phyloP scores from a whole-genome alignment of 2,888 invertebrate genomes.

The Spodoptera littoralis region DNA sequence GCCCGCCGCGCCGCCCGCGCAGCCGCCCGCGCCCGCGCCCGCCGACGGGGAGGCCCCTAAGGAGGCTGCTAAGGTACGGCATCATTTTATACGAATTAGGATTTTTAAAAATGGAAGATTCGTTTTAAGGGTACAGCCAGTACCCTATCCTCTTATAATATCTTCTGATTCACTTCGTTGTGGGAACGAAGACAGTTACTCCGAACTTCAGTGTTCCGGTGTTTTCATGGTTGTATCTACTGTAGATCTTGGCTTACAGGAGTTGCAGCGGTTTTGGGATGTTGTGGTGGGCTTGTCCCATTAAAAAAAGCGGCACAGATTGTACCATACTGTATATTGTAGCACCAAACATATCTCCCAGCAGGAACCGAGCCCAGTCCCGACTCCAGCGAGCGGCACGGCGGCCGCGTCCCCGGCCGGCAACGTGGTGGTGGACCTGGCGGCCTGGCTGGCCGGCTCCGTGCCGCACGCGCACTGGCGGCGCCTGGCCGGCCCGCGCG shows the following conservation, averaged over 20 bases:
- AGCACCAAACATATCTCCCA: neutral
- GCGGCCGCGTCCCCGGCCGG: slow-evolving; percentile 67
- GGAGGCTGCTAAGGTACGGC: slow-evolving; percentile 69
- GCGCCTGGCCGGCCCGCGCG: slow-evolving; percentile 65
- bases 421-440: slow-evolving; percentile 85
- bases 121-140: too few species aligned
- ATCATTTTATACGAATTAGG: neutral
- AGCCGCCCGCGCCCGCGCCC: slow-evolving; percentile 54
- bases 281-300: too few species aligned
- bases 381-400: slow-evolving; percentile 60
- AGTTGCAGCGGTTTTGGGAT: too few species aligned
- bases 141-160: too few species aligned
- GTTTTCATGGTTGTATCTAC: too few species aligned
- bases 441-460: slow-evolving; percentile 84
- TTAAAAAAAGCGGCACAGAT: too few species aligned
- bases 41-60: slow-evolving; percentile 71
- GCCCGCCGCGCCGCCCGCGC: slow-evolving; percentile 73
- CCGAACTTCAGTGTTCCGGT: too few species aligned
- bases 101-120: too few species aligned
- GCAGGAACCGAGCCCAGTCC: slow-evolving; percentile 29
- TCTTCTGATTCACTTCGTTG: too few species aligned
- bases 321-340: too few species aligned
- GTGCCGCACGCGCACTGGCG: slow-evolving; percentile 82
- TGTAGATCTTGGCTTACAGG: too few species aligned
- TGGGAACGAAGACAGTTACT: too few species aligned